Conservation (phyloP, 2,888 invertebrate species). For the Heliconius sara region DNA sequence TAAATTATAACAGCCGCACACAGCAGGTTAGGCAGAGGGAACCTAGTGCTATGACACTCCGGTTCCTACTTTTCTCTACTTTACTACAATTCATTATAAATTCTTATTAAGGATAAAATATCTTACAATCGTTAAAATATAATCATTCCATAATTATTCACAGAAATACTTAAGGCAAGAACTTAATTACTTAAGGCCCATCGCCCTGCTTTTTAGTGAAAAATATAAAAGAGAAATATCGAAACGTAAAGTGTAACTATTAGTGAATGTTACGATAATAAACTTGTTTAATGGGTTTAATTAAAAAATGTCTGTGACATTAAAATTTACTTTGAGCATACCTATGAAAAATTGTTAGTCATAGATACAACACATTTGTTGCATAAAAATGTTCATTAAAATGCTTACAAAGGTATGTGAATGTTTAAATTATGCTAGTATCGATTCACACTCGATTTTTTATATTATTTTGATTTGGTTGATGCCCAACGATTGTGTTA, state of each 20-base stretch:
- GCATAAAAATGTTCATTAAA: background rate
- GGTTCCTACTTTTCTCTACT: no score
- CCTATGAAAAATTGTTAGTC: constrained; percentile 26
- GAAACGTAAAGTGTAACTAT: background rate
- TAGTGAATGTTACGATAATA: background rate
- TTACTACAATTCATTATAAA: no score
- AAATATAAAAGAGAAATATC: background rate
- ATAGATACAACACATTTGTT: background rate
- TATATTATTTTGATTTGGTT: no score
- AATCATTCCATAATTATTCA: background rate
- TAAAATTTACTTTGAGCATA: background rate
- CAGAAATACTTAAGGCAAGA: background rate
- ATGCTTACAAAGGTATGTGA: background rate
- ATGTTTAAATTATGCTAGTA: background rate
- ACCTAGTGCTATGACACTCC: no score
- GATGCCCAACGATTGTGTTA: no score
- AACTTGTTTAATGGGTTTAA: background rate
- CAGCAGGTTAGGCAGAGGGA: no score
- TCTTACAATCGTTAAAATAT: no score
- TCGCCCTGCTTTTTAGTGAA: background rate
- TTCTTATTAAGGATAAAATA: no score
- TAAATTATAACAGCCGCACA: no score
- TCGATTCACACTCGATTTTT: background rate
- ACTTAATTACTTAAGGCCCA: background rate
- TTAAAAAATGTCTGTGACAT: background rate